phyloP scores from a whole-genome alignment of 1,140 invertebrate genomes.

The Lithobius niger region DNA sequence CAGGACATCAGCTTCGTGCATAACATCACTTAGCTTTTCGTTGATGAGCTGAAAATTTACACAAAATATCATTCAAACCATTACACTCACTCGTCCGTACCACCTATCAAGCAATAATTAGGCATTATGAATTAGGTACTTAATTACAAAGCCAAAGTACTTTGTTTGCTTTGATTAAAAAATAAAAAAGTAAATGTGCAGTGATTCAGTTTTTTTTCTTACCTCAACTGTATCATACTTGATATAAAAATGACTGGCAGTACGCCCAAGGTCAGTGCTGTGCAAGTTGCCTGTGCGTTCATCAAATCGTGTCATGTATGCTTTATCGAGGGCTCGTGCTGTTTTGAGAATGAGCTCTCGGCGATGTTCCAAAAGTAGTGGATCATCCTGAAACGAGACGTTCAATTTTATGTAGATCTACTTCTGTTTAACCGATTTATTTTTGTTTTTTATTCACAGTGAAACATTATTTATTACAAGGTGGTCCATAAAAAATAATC shows the following conservation, averaged over 20 bases:
- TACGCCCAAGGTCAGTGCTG: conserved; percentile 80
- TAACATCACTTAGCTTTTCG: conserved; percentile 55
- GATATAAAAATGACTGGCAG: conserved; percentile 95
- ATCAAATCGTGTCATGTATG: conserved; percentile 87
- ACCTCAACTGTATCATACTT: conserved; percentile 91
- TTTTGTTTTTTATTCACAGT: no score
- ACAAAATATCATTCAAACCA: conserved; percentile 5
- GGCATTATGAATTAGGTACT: no score
- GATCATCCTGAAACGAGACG: no score
- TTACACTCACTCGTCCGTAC: no score
- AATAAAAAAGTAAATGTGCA: no score
- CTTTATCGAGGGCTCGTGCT: conserved; percentile 75
- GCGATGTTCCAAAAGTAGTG: conserved; percentile 53
- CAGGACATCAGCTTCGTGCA: conserved; percentile 78
- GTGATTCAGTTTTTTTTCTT: not conserved
- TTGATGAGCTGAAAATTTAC: conserved; percentile 40
- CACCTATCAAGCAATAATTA: no score
- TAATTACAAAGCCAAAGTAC: no score
- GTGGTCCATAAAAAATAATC: no score
- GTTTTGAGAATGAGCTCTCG: conserved; percentile 61
- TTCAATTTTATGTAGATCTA: no score
- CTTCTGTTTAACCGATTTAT: no score
- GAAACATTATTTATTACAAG: no score
- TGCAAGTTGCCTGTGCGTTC: conserved; percentile 64
- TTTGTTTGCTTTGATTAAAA: no score